Conservation (phyloP, 2,888 invertebrate species). For the Drymonia ruficornis region DNA sequence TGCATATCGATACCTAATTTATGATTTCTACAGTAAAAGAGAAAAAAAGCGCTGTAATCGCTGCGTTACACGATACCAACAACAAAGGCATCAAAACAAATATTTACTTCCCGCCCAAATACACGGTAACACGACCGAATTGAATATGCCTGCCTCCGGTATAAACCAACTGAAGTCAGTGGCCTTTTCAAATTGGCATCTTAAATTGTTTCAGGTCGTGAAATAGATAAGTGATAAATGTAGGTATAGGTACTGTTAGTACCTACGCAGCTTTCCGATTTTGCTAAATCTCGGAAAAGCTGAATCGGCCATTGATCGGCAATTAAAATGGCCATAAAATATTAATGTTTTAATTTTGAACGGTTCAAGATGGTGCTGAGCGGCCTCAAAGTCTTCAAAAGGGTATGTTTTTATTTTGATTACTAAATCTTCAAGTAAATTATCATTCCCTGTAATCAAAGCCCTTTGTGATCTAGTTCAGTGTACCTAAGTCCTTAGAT, state of each 20-base stretch:
- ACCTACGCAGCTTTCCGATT: constrained; percentile 48
- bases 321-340: constrained; percentile 30
- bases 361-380: constrained; percentile 46
- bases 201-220: constrained; percentile 48
- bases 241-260: constrained; percentile 8
- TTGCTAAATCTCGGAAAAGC: constrained; percentile 33
- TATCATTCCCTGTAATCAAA: neutral
- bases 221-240: constrained; percentile 47
- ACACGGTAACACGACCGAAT: constrained; percentile 47
- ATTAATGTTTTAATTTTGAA: constrained; percentile 15
- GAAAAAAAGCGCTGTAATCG: constrained; percentile 32
- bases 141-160: constrained; percentile 24
- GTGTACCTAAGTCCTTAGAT: neutral
- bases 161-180: neutral
- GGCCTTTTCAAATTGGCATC: constrained; percentile 24
- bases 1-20: no score
- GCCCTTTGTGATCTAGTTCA: neutral
- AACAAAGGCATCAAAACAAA: constrained; percentile 52
- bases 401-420: constrained; percentile 43
- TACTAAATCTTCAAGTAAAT: neutral
- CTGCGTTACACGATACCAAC: constrained; percentile 19
- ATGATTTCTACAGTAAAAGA: no score
- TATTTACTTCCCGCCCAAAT: constrained; percentile 54
- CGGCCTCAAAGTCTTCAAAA: constrained; percentile 34
- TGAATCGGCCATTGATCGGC: constrained; percentile 18